phyloP scores from a whole-genome alignment of 2,888 invertebrate species.

The Drosophila suboccidentalis region DNA sequence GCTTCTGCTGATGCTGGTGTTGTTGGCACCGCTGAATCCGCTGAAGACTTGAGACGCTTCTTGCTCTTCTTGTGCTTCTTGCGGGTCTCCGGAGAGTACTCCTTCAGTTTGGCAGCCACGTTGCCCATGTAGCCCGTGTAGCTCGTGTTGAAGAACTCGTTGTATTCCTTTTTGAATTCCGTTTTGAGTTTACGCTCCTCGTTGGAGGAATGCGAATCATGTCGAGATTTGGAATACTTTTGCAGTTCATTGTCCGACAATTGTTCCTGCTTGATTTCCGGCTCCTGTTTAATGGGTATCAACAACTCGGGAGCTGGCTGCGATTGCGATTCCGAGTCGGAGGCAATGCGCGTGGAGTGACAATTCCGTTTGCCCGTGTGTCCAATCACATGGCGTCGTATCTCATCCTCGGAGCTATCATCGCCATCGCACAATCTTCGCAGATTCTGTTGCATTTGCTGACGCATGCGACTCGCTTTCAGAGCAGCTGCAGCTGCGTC shows the following conservation, averaged over 20 bases:
- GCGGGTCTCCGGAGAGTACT: conserved; percentile 87
- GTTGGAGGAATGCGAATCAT: conserved; percentile 84
- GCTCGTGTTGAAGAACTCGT: conserved; percentile 66
- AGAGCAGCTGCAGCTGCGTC: conserved; percentile 33
- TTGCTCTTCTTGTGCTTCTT: conserved; percentile 95
- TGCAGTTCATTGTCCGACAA: conserved; percentile 61
- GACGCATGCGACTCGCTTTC: conserved; percentile 60
- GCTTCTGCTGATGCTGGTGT: conserved; percentile 27
- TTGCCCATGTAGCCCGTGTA: conserved; percentile 47
- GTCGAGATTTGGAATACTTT: conserved; percentile 69
- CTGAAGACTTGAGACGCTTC: conserved; percentile 89
- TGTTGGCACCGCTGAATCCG: conserved; percentile 30
- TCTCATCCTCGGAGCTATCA: conserved; percentile 83
- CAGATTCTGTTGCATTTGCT: conserved; percentile 86
- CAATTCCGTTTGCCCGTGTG: conserved; percentile 88
- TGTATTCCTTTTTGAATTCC: conserved; percentile 83
- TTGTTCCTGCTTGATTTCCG: conserved; percentile 88
- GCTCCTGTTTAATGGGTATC: conserved; percentile 65
- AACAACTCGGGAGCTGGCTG: conserved; percentile 67
- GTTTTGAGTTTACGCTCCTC: conserved; percentile 85
- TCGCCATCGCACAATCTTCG: conserved; percentile 86
- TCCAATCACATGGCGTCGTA: conserved; percentile 83
- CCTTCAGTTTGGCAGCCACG: conserved; percentile 57
- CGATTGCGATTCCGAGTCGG: conserved; percentile 88
- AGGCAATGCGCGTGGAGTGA: conserved; percentile 89